phyloP scores from a whole-genome alignment of 2,113 vertebrate species.

The Chloebia gouldiae region DNA sequence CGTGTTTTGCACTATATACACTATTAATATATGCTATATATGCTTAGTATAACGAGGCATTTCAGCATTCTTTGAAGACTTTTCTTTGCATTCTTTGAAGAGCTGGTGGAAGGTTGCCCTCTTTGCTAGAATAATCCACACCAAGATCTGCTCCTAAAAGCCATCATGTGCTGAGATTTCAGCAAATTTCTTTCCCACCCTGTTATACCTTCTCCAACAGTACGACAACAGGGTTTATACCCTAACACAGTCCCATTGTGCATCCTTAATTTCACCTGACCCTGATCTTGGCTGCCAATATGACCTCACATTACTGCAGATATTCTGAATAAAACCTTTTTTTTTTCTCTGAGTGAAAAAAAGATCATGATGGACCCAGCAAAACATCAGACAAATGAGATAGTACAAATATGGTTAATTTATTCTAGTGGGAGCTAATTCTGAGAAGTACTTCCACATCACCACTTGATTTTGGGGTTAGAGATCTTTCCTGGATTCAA shows the following conservation, averaged over 20 bases:
- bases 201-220: rapidly evolving
- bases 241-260: neutral
- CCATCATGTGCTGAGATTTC: neutral
- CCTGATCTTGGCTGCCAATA: neutral
- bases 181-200: neutral
- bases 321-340: neutral
- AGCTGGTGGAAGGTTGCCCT: neutral
- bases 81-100: neutral
- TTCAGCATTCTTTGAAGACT: neutral
- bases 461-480: neutral
- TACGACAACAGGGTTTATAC: neutral
- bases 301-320: neutral
- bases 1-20: neutral
- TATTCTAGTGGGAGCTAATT: neutral
- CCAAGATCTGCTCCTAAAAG: neutral
- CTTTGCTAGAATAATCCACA: neutral
- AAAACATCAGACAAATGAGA: neutral
- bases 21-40: neutral
- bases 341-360: neutral
- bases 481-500: neutral
- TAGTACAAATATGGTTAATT: neutral
- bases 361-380: neutral
- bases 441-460: neutral
- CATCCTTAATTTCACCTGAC: neutral
- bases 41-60: neutral